Base-by-base conservation (phyloP, 2,113 vertebrate species). In the Hirundichthys speculiger region DNA sequence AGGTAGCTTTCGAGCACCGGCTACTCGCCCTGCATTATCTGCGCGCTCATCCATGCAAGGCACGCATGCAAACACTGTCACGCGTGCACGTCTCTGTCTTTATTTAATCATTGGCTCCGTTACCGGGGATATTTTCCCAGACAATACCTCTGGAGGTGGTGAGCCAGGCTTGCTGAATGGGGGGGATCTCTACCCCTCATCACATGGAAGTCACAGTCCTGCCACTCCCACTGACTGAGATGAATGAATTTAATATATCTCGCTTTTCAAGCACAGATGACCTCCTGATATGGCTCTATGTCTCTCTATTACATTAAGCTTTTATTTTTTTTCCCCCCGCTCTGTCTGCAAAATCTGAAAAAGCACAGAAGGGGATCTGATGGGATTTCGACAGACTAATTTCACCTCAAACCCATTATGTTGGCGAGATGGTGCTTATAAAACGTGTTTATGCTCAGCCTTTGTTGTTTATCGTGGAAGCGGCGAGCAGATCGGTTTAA, bases 211-310 rank as follows among this genome's bases (percentile, higher is more conserved):
- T 75, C 73, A 70, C 64, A 54, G 67, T 4, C 49, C 80, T 65
- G 64, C 76, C 80, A 83, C 80, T 80, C 80, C 75, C 74, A 76
- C 80, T 82, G 84, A 84, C 86, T 75, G 81, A 89, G 77, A 83
- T 86, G 73, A 92, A 90, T 90, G 82, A 79, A 89, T 88, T 86
- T 85, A 87, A 89, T 86, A 88, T 84, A 87, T 83, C 77, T 87
- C 68, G 76, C 71, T 84, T 89, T 82, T 88, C 69, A 85, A 86
- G 82, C 78, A 77, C 77, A 81, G 78, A 89, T 90, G 85, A 92
- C 87, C 88, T 86, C 77, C 74, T 64, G 87, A 91, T 88, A 86
- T 12, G 75, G 43, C 88, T 51, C 59, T 73, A 72, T 76, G 77
- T 84, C 69, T 73, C 72, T 79, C 61, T 68, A 70, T 85, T 69